Evolutionary conservation across 2,113 vertebrate species (phyloP), one percentile per base, ranked within the genome.

Genomic region (Tamias sibiricus): DNA sequence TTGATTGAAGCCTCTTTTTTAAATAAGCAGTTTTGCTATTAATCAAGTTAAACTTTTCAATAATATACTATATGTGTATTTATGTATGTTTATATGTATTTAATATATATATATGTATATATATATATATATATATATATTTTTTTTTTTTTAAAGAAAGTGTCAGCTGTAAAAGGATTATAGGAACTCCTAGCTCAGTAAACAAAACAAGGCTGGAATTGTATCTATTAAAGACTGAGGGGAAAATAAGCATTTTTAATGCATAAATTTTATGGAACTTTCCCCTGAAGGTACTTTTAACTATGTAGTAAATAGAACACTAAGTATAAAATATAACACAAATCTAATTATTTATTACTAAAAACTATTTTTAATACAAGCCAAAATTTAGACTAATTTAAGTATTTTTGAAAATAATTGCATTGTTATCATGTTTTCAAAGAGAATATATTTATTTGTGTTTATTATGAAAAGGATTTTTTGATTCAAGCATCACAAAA

Each of bases 11-110:
- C 5, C 62, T 71, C 76, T 96, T 96, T 82, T 97, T 94, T 97
- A 98, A 98, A 98, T 98, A 97, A 96, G 64, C 87, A 93, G 19
- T 92, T 97, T 94, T 96, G 40, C 90, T 97, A 92, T 97, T 98
- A 98, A 88, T 94, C 26, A 95, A 94, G 37, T 64, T 82, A 81
- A 44, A 83, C 24, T 37, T 98, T 98, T 97, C 37, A 95, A 42
- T 94, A 52, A 4, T 4, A 52, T 52, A 52, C 49, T 52, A 17
- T 52, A 52, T 16, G 7, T 44, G 7, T 44, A 44, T 44, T 12
- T 49, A 49, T 49, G 11, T 13, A 49, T 49, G 47, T 49, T 12
- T 49, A 49, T 49, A 49, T 47, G 13, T 49, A 49, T 12, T 12
- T 49, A 49, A 49, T 49, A 12, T 49, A 49, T 49, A 49, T 13